A percentile compares a stretch with the other conserved stretches of the same genome.
Evolutionary conservation across 2,797 vertebrate species (phyloP).

Genomic region (Sciaenops ocellatus): DNA sequence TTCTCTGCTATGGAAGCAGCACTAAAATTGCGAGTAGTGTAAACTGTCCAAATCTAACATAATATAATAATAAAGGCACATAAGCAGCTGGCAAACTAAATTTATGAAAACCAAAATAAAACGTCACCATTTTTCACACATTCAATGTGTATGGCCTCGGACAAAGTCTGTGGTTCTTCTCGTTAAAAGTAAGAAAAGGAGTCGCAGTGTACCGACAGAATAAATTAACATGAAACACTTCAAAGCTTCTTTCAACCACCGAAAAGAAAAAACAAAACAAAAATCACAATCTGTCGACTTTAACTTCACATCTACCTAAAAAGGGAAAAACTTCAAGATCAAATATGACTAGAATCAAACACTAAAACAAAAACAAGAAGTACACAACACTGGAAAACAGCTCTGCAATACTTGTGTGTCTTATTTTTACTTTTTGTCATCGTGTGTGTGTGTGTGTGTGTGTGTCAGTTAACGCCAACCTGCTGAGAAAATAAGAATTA

Average conservation of each 20-base stretch:
- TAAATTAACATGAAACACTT: slow-evolving; percentile 68
- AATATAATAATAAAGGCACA: slow-evolving; percentile 74
- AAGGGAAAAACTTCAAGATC: slow-evolving; percentile 7
- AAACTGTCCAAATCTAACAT: slow-evolving; percentile 49
- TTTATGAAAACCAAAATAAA: slow-evolving; percentile 39
- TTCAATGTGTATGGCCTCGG: slow-evolving; percentile 40
- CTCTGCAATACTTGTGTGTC: slow-evolving; percentile 14
- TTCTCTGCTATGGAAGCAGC: slow-evolving; percentile 51
- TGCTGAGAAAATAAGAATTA: slow-evolving; percentile 13
- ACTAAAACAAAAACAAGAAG: background rate
- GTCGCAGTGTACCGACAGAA: slow-evolving; percentile 57
- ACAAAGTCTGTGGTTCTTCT: slow-evolving; percentile 35
- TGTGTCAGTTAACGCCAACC: slow-evolving; percentile 28
- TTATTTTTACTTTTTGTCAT: slow-evolving; percentile 12
- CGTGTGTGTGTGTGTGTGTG: slow-evolving; percentile 11
- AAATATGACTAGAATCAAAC: slow-evolving; percentile 17
- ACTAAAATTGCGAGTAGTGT: slow-evolving; percentile 30
- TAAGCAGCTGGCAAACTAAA: slow-evolving; percentile 71
- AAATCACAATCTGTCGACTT: slow-evolving; percentile 53
- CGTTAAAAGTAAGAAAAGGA: slow-evolving; percentile 31
- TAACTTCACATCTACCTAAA: slow-evolving; percentile 39
- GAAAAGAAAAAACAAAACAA: slow-evolving; percentile 52
- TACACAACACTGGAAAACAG: slow-evolving; percentile 11
- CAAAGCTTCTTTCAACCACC: slow-evolving; percentile 45
- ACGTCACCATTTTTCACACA: slow-evolving; percentile 55